Base-by-base conservation (phyloP, 2,888 invertebrate species). In the Trichogramma dendrolimi region DNA sequence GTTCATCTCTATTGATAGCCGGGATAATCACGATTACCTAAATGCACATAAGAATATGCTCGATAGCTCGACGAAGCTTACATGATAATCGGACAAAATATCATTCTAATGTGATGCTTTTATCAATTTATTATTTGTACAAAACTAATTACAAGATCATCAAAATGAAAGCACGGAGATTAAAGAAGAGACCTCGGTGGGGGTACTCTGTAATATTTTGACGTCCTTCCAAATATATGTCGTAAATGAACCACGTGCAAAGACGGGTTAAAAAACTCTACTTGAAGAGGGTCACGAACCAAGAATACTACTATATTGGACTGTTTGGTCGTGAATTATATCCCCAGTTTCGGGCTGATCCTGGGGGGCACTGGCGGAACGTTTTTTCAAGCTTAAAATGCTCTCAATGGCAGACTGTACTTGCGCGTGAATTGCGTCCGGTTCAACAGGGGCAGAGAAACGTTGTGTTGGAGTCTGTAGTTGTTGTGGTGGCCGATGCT, bases 381-480 rank as follows among this genome's bases (percentile, higher is more conserved):
- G 69, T 66, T 79, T 76, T 73, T 88, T 88, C 69, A 89, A 80
- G 79, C 89, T 89, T 66, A 90, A 80, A 73, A 90, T 90, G 73
- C 89, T 89, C 76, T 90, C 89, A 71, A 90, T 90, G 67, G 90
- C 90, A 73, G 87, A 89, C 77, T 90, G 89, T 65, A 91, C 90
- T 77, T 91, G 89, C 42, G 88, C 87, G 68, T 87, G 88, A 63
- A 89, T 87, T 70, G 87, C 87, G 70, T 87, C 87, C 70, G 85
- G 84, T 46, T 79, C 78, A 58, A 76, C 74, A 46, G 69, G 71
- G 43, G 70, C 72, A 4, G 68, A 72, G 3, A 27, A 27, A 27
- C 27, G 27, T 27, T 27, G 27, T 27, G 27, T 27, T 27, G 11
- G 67, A 60, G 27, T 67, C 70, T 38, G 67, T 67, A 27, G 62